Evolutionary conservation across 2,888 invertebrate genomes (phyloP).

Genomic region (Drosophila setosimentum): DNA sequence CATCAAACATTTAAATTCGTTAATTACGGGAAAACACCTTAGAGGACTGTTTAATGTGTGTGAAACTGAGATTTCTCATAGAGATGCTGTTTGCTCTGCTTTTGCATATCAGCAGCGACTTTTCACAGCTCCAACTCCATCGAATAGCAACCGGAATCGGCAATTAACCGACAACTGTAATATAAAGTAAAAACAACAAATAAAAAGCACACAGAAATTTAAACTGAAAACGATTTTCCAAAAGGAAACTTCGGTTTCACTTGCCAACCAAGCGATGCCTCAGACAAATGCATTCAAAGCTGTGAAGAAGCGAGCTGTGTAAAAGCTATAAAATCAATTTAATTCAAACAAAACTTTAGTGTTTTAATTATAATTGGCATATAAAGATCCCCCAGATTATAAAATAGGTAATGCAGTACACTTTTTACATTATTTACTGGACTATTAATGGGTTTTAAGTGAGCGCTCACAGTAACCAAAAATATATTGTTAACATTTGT

Average conservation of each 20-base stretch:
- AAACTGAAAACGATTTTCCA: conserved; percentile 54
- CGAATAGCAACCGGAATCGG: conserved; percentile 64
- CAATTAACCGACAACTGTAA: conserved; percentile 46
- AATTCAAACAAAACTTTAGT: not conserved
- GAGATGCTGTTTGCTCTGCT: conserved; percentile 11
- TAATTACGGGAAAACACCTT: conserved; percentile 23
- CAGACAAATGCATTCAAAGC: conserved; percentile 19
- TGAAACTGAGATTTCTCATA: conserved; percentile 21
- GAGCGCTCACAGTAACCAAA: not conserved
- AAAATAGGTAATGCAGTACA: not conserved
- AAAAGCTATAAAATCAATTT: not conserved
- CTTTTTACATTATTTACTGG: not conserved
- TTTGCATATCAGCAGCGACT: conserved; percentile 30
- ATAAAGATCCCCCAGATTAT: not conserved
- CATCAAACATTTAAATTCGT: conserved; percentile 20
- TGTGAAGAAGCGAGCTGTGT: conserved; percentile 23
- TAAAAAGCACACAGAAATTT: conserved; percentile 39
- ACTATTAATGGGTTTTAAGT: not conserved
- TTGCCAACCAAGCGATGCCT: conserved; percentile 31
- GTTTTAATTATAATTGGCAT: not conserved
- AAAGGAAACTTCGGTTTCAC: conserved; percentile 68
- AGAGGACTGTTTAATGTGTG: conserved; percentile 17
- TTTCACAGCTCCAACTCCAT: conserved; percentile 9
- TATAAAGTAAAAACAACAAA: conserved; percentile 29
- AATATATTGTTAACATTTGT: accelerated